These are phyloP conservation scores for Zapornia atra DNA, from an alignment of 2,113 vertebrate genomes.

Conservation along the genomic window DNA sequence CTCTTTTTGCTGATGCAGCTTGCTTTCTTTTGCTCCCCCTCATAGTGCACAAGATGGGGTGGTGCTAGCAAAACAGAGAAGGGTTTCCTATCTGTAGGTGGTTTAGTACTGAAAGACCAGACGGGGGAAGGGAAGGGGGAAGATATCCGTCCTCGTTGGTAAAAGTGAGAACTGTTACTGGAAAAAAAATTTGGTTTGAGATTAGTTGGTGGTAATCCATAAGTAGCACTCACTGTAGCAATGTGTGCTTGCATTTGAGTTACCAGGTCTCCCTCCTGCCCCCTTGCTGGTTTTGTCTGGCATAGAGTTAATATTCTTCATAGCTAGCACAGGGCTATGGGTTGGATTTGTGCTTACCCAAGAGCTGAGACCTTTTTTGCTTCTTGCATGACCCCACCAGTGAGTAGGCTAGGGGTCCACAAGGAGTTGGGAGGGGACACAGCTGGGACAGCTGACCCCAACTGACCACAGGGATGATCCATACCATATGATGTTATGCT, in stretches of 20 bases:
- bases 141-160: neutral
- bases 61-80: neutral
- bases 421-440: too few relatives aligned
- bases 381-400: too few relatives aligned
- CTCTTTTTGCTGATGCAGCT: neutral
- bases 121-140: neutral
- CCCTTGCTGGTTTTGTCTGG: neutral
- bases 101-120: neutral
- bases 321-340: too few relatives aligned
- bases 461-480: too few relatives aligned
- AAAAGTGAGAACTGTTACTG: conserved; percentile 56
- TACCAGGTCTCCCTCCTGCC: neutral
- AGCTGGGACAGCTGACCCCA: too few relatives aligned
- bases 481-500: too few relatives aligned
- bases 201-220: conserved; percentile 35
- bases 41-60: neutral
- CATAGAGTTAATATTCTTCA: too few relatives aligned
- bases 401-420: too few relatives aligned
- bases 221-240: conserved; percentile 44
- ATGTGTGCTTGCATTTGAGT: neutral
- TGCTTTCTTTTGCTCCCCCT: too few relatives aligned
- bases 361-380: too few relatives aligned
- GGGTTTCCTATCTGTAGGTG: neutral
- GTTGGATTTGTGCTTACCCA: too few relatives aligned
- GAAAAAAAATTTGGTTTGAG: conserved; percentile 33